Base-by-base conservation (phyloP, 2,888 invertebrate species). In the Germaria angustata region DNA sequence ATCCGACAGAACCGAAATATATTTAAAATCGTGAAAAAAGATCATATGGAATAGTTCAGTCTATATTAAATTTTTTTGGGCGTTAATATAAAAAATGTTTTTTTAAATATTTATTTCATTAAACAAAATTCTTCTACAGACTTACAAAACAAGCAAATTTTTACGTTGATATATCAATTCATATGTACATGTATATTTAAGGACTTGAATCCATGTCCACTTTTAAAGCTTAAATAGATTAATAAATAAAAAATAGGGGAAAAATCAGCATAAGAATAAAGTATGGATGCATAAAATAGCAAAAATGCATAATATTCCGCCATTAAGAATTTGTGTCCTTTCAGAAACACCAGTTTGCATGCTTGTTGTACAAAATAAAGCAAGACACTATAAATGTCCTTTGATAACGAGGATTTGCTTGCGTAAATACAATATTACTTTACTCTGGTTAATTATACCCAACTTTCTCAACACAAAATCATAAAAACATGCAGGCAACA, bases 361-460 rank as follows among this genome's bases (percentile, higher is more conserved):
- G 44, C 13, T 15, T 63, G 22, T 34, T 73, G 34, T 73, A n/a
- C 32, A 39, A 32, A 71, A 41, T 8, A 44, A 44, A 66, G 17
- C 9, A 65, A 68, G 41, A 51, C n/a, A 77, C 32, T 57, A 69
- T 66, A 75, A 69, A 71, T 79, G 82, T 82, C 82, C 82, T 82
- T 82, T 82, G 82, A 71, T 82, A 82, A 82, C 76, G 71, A 82
- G 79, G 53, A 76, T 71, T 79, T 82, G 79, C 82, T 82, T 82
- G 82, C 82, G 82, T 82, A 82, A 82, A 82, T 79, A 73, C 66
- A 59, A 75, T 71, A 66, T 65, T 65, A 66, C 82, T 79, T 69
- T 69, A 69, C 51, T 51, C 53, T 79, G 61, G 75, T 76, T 71
- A 75, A 79, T 82, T 80, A 73, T 73, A 34, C 55, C 63, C 59